Evolutionary conservation across 1,140 invertebrate species (phyloP).

Genomic region (Papilio helenus): DNA sequence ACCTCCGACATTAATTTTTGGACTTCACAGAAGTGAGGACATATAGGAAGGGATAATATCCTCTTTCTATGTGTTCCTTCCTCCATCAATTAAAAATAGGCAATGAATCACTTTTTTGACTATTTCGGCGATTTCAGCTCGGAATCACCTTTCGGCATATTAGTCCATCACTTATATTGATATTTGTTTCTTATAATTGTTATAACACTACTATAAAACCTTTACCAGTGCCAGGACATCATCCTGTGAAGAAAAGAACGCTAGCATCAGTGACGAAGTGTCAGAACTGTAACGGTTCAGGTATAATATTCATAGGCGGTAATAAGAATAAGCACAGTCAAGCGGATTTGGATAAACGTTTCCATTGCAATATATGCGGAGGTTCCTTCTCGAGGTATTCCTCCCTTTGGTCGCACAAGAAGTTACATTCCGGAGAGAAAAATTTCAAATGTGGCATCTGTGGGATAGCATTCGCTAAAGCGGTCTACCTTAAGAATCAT

Average conservation of each 20-base stretch:
- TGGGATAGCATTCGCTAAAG: conserved; percentile 95
- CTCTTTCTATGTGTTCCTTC: no score
- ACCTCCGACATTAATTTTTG: no score
- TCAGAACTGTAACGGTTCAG: conserved; percentile 93
- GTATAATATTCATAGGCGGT: conserved; percentile 91
- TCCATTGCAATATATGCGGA: conserved; percentile 94
- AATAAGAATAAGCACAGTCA: conserved; percentile 80
- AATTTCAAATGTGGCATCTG: conserved; percentile 96
- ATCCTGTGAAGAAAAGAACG: conserved; percentile 92
- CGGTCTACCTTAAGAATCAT: conserved; percentile 96
- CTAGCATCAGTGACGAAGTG: conserved; percentile 92
- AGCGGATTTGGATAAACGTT: conserved; percentile 89
- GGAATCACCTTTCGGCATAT: no score
- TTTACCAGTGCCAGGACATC: conserved; percentile 85
- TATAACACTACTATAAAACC: neutral
- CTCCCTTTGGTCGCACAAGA: conserved; percentile 93
- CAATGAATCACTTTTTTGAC: no score
- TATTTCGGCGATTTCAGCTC: no score
- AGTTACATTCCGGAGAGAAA: conserved; percentile 93
- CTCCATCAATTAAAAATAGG: no score
- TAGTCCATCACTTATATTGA: neutral
- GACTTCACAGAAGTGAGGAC: no score
- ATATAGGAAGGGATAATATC: no score
- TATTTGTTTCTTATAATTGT: neutral
- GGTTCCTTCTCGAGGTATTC: conserved; percentile 92